These are phyloP conservation scores for Accipiter cooperii DNA, from an alignment of 2,113 vertebrate species.

Conservation along the genomic window DNA sequence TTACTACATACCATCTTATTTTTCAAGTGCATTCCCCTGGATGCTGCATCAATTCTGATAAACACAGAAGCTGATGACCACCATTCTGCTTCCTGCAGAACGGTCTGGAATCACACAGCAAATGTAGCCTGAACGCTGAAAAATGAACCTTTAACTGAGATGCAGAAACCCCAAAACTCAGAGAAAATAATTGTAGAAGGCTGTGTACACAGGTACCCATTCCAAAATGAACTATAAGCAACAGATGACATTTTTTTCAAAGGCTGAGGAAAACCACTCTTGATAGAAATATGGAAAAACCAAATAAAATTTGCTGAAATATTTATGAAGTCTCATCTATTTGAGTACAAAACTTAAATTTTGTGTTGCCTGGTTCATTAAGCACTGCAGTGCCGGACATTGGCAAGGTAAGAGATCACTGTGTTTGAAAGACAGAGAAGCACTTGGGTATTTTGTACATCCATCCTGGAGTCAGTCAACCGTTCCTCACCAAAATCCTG, in stretches of 20 bases:
- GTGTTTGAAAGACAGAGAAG: neutral
- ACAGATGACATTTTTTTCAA: neutral
- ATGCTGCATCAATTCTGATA: neutral
- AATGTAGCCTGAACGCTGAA: neutral
- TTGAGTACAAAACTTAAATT: neutral
- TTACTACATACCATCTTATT: neutral
- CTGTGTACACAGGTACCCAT: neutral
- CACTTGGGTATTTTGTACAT: neutral
- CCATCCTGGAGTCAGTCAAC: neutral
- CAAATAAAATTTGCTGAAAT: neutral
- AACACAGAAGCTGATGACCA: neutral
- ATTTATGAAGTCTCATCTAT: neutral
- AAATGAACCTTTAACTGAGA: neutral
- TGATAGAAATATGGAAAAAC: neutral
- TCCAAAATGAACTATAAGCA: neutral
- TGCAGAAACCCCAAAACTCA: neutral
- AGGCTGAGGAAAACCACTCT: neutral
- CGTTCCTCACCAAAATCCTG: neutral
- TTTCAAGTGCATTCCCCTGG: neutral
- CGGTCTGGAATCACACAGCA: neutral
- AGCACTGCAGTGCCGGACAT: neutral
- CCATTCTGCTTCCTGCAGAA: neutral
- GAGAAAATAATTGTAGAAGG: neutral
- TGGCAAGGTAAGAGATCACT: neutral
- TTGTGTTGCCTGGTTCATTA: neutral